Base-by-base conservation (phyloP, 2,888 invertebrate species). In the Busseola fusca region DNA sequence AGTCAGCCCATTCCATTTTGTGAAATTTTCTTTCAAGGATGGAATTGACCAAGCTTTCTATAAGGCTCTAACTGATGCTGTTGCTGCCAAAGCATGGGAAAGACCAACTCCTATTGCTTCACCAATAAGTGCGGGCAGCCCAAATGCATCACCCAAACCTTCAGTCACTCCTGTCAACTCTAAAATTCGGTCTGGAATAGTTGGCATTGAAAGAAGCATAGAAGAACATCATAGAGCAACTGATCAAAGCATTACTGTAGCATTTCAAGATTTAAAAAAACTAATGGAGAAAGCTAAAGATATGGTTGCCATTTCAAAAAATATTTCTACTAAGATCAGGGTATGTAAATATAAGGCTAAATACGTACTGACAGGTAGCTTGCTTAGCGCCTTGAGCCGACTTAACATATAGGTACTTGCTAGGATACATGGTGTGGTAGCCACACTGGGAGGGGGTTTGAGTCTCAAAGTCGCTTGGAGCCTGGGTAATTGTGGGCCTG, bases 211-310 rank as follows among this genome's bases (percentile, higher is more conserved):
- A 92, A 96, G 98, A 86, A 97, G 98, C 86, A 96, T 99, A 77
- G 98, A 98, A 88, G 98, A 98, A 88, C 98, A 98, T 89, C 98
- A 99, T 64, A 97, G 98, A 91, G 98, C 98, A 57, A 98, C 99
- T 0, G 98, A 99, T 94, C 97, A 98, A 88, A 98, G 98, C 89
- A 99, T 99, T 85, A 97, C 97, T 25, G 96, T 97, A 82, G 99
- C 99, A 2, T 99, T 99, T 94, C 98, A 99, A 93, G 99, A 99
- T 94, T 96, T 99, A 69, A 98, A 96, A 87, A 98, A 98, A 87
- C 96, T 99, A 5, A 99, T 99, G 98, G 97, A 97, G 69, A 98
- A 98, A 97, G 99, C 99, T 0, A 98, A 99, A 91, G 99, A 99
- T 84, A 99, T 99, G 99, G 99, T 99, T 58, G 94, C 96, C 0